These are phyloP conservation scores for Chiridota heheva DNA, from an alignment of 35 echinoderm and acorn worm genomes.

Conservation along the genomic window DNA sequence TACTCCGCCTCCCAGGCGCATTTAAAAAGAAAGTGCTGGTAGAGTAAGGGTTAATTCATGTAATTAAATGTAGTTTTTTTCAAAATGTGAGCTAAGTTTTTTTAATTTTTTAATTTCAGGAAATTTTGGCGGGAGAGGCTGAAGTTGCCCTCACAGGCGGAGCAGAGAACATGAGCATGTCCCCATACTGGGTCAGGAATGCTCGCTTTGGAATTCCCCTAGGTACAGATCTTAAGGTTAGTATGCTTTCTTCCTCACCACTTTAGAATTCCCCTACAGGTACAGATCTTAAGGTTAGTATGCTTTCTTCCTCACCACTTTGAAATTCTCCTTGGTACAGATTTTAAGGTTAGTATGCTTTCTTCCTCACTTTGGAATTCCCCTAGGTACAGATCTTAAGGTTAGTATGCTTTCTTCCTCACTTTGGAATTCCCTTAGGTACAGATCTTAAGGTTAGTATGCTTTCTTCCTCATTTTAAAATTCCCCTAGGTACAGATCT, in stretches of 20 bases:
- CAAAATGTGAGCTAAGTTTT: no score
- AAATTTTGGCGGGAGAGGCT: slow-evolving; percentile 76
- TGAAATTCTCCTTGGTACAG: neutral
- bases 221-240: slow-evolving; percentile 83
- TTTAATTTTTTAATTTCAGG: slow-evolving; percentile 62
- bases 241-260: neutral
- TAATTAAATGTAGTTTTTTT: no score
- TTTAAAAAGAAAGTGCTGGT: no score
- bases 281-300: slow-evolving; percentile 74
- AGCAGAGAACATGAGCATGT: slow-evolving; percentile 96
- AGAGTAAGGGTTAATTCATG: no score
- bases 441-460: slow-evolving; percentile 61
- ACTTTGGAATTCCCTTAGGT: slow-evolving; percentile 67
- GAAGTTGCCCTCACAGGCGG: slow-evolving; percentile 90
- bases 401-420: no score
- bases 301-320: neutral
- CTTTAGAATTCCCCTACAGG: neutral
- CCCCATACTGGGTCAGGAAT: slow-evolving; percentile 72
- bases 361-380: slow-evolving; percentile 72
- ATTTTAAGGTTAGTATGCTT: slow-evolving; percentile 67
- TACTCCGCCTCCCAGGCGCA: no score
- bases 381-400: slow-evolving; percentile 78
- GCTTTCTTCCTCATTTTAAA: neutral
- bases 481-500: slow-evolving; percentile 7
- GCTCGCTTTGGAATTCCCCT: slow-evolving; percentile 87